These are phyloP conservation scores for Myiopsitta monachus DNA, from an alignment of 2,113 vertebrate genomes.

Conservation along the genomic window DNA sequence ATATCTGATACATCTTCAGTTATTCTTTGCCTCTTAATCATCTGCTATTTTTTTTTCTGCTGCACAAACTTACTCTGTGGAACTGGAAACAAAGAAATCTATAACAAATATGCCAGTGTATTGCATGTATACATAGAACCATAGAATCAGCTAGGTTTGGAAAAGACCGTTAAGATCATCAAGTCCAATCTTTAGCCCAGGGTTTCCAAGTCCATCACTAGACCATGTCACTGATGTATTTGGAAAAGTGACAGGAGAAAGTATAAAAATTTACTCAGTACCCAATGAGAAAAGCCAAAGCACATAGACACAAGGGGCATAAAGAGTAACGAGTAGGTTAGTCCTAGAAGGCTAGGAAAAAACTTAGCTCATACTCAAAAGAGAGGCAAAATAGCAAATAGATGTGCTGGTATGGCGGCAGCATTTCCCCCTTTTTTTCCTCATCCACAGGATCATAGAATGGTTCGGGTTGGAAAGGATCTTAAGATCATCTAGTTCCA, in stretches of 20 bases:
- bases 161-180: background rate
- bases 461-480: background rate
- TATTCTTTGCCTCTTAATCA: background rate
- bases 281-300: background rate
- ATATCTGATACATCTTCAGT: background rate
- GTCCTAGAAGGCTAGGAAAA: background rate
- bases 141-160: background rate
- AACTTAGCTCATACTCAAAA: background rate
- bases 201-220: background rate
- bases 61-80: background rate
- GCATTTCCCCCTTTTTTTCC: background rate
- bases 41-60: background rate
- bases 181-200: background rate
- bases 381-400: rapidly evolving
- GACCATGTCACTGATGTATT: background rate
- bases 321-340: background rate
- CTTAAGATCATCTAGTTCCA: background rate
- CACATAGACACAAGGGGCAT: background rate
- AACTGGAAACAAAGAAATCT: background rate
- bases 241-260: background rate
- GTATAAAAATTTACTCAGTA: background rate
- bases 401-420: background rate
- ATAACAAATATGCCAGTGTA: background rate
- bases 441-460: background rate
- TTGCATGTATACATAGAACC: background rate